Evolutionary conservation across 2,797 vertebrate species (phyloP), one percentile per base, ranked within the genome.

Genomic region (Holocentrus rufus): DNA sequence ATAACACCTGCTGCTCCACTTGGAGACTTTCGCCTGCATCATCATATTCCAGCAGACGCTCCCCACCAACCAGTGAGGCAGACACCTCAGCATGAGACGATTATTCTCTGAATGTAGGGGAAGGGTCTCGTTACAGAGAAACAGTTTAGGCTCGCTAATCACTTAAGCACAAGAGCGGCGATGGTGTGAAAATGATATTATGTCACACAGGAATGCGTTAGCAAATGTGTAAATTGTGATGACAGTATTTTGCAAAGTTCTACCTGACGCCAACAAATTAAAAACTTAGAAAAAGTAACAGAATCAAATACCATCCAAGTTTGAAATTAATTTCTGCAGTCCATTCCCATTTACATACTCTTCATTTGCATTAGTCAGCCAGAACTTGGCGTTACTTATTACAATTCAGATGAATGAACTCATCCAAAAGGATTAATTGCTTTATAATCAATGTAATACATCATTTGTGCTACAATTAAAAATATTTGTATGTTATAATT

Each of bases 61-160:
- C 18, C 14, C 54, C 17, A 42, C 60, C 25, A 25, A 8, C 11
- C 13, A 22, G 72, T 2, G 55, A 30, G 20, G 59, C 49, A 7
- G 53, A 34, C 34, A 39, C 60, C 22, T 62, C 56, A 20, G 22
- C 47, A 49, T 42, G 69, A 27, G 34, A 22, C 59, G 31, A 25
- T 1, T 56, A 71, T 93, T 90, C 94, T 79, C 92, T 89, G n/a
- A 95, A 92, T 61, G 93, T 93, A 13, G 94, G 94, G 79, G 95
- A 94, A 70, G 71, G 7, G 15, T 60, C n/a, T 22, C 34, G 20
- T 65, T 67, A 59, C 2, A 34, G 8, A 47, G 2, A 55, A 27
- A 18, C 30, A n/a, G 8, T 34, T 1, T 2, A 5, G 47, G 61
- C 61, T 8, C 20, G 34, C 31, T 54, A 39, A 47, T 60, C 53